Evolutionary conservation across 2,113 vertebrate species (phyloP).

Genomic region (Charadrius vociferus): DNA sequence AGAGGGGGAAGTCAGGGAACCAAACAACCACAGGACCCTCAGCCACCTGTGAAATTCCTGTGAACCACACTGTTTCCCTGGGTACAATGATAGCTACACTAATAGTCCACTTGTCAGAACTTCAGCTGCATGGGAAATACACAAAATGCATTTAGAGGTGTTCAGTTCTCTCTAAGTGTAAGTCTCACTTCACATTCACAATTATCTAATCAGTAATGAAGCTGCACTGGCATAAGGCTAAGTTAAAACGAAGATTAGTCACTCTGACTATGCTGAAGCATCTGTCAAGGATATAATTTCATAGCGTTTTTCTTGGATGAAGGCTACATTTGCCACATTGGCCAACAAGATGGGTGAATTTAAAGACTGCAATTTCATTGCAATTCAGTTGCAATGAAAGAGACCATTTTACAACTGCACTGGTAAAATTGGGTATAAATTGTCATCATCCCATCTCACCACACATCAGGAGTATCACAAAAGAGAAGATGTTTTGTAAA

Average conservation of each 20-base stretch:
- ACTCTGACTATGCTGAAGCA: background rate
- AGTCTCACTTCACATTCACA: background rate
- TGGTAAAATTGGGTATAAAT: background rate
- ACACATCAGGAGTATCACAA: background rate
- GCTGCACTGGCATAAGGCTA: background rate
- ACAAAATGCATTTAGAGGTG: background rate
- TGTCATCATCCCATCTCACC: background rate
- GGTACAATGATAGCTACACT: background rate
- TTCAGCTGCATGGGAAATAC: background rate
- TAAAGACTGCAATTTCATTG: background rate
- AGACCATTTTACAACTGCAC: background rate
- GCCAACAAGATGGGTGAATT: background rate
- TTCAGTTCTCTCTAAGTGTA: background rate
- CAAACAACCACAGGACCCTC: background rate
- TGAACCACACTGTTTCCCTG: background rate
- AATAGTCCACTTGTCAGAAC: background rate
- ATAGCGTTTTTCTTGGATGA: background rate
- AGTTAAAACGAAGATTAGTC: slow-evolving; percentile 4
- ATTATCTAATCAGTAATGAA: background rate
- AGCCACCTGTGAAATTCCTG: background rate
- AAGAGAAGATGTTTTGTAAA: background rate
- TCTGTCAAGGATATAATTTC: slow-evolving; percentile 7
- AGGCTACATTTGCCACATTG: background rate
- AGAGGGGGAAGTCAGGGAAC: background rate
- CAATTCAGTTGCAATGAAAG: background rate